Percentiles rank a stretch among this genome's conserved stretches.
Evolutionary conservation across 2,113 vertebrate genomes (phyloP).

Genomic region (Polyodon spathula): DNA sequence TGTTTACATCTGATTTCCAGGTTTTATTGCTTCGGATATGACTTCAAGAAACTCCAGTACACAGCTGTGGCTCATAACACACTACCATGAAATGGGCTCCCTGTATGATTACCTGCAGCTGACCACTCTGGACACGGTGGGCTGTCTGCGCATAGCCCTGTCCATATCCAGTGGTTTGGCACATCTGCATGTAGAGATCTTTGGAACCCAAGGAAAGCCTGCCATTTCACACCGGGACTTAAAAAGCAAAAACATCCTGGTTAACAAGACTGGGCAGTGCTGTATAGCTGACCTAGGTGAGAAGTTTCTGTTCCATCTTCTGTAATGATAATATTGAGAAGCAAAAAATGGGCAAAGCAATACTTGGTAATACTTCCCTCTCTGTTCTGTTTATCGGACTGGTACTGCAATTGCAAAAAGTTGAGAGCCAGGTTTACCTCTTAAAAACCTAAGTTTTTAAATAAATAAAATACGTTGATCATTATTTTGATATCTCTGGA

Average conservation of each 20-base stretch:
- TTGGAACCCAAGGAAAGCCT: slow-evolving; percentile 93
- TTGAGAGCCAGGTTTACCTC: too few species aligned
- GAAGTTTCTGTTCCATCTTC: slow-evolving; percentile 10
- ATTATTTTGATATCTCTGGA: too few species aligned
- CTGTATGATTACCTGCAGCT: slow-evolving; percentile 94
- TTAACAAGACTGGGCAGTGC: slow-evolving; percentile 94
- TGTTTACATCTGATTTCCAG: slow-evolving; percentile 46
- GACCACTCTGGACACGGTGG: slow-evolving; percentile 78
- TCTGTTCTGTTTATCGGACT: too few species aligned
- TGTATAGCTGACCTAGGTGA: slow-evolving; percentile 95
- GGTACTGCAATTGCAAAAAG: too few species aligned
- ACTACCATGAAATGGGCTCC: slow-evolving; percentile 95
- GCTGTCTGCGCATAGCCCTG: slow-evolving; percentile 84
- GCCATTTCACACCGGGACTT: slow-evolving; percentile 92
- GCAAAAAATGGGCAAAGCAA: background rate
- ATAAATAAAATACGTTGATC: too few species aligned
- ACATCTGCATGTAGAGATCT: slow-evolving; percentile 93
- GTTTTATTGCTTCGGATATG: slow-evolving; percentile 97
- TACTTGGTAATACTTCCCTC: too few species aligned
- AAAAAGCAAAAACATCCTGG: slow-evolving; percentile 97
- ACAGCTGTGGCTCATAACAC: slow-evolving; percentile 94
- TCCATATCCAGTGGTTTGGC: slow-evolving; percentile 89
- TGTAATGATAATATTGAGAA: background rate
- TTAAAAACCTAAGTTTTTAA: too few species aligned
- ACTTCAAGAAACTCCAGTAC: slow-evolving; percentile 96